Percentiles rank a stretch among this genome's conserved stretches.
These are phyloP conservation scores for Biston betularia DNA, from an alignment of 2,888 invertebrate genomes.

Conservation along the genomic window DNA sequence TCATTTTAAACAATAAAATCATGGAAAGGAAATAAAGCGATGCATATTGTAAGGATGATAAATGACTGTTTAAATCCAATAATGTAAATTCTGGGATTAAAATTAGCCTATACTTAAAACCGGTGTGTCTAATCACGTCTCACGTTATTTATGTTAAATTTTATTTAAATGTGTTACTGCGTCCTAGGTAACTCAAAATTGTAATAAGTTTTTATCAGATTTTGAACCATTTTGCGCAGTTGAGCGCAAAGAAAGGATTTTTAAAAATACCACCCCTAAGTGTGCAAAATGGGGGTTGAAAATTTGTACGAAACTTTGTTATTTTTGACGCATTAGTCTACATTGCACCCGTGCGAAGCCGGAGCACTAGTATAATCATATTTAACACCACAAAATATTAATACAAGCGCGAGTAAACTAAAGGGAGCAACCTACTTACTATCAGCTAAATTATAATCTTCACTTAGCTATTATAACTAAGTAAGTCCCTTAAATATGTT, in stretches of 20 bases:
- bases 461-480: conserved; percentile 32
- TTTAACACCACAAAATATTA: background rate
- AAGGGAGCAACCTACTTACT: conserved; percentile 5
- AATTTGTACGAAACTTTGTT: no score
- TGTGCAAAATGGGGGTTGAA: no score
- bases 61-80: background rate
- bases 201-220: no score
- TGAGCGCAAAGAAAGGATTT: no score
- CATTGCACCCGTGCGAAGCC: no score
- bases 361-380: background rate
- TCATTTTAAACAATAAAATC: conserved; percentile 5
- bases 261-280: no score
- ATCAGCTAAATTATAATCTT: conserved; percentile 27
- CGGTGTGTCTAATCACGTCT: no score
- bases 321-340: no score
- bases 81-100: background rate
- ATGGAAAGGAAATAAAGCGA: background rate
- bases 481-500: conserved; percentile 35
- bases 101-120: background rate
- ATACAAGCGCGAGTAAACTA: background rate
- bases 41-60: background rate
- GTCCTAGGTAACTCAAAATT: no score
- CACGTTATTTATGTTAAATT: no score
- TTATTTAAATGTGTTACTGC: no score
- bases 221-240: no score